Evolutionary conservation across 2,797 vertebrate genomes (phyloP), one percentile per base, ranked within the genome.

Genomic region (Protonibea diacanthus): DNA sequence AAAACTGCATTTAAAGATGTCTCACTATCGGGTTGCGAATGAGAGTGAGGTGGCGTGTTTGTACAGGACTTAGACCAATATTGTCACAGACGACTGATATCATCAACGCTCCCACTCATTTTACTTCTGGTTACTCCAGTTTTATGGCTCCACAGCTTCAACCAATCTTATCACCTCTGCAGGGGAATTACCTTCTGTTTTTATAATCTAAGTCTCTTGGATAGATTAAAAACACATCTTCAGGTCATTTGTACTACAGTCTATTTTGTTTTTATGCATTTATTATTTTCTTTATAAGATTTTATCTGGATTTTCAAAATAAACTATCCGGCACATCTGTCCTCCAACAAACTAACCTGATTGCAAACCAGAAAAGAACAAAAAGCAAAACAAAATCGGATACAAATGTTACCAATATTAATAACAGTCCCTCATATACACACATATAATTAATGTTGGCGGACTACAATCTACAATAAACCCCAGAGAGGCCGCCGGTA

Each of bases 21-120:
- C 20, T 78, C 56, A 72, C 59, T 48, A 49, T 8, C 18, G 6
- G 45, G 11, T 38, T 18, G 10, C 55, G 53, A 21, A 20, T 63
- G 51, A 45, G 23, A 68, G 68, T 70, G 62, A 76, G 42, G 47
- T 68, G 63, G 38, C 0, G 11, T 67, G 67, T 78, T n/a, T 52
- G 45, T 47, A 21, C 29, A 60, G 23, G 21, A 74, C 76, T 42
- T 53, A 49, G 15, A 18, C 10, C 38, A 1, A 21, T 57, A 38
- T 63, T 80, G 65, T 49, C 25, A 48, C 40, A 25, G 40, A 71
- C 14, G 15, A 38, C 29, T 59, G 20, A 74, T 64, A 49, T 45
- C 40, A 45, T 51, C 15, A 17, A 14, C 47, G 25, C 63, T 66
- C 47, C 47, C 6, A 25, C 44, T 69, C 53, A 21, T 20, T 58